A percentile compares a stretch with the other conserved stretches of the same genome.
Conservation (phyloP, 2,113 vertebrate species). For the Bothrops jararaca region DNA sequence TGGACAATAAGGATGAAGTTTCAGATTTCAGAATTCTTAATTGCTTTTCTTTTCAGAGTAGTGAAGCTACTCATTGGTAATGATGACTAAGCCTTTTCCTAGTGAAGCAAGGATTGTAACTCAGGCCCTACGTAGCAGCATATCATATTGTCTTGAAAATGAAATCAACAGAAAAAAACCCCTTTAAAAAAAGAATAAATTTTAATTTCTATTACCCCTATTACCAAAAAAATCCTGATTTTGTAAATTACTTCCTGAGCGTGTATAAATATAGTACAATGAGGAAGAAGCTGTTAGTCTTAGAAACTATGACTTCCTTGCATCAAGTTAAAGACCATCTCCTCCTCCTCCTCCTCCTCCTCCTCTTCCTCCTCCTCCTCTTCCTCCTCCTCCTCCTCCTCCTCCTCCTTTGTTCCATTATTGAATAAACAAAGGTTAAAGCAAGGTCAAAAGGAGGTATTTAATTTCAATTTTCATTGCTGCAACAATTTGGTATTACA, state of each 20-base stretch:
- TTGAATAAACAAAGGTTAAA: conserved; percentile 2
- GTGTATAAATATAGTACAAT: conserved; percentile 22
- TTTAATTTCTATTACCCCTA: conserved; percentile 17
- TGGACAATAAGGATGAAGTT: no score
- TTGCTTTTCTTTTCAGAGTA: no score
- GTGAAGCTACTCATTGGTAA: no score
- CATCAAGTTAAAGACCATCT: no score
- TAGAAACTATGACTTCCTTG: neutral
- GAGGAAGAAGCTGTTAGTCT: conserved; percentile 32
- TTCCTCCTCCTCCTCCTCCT: neutral
- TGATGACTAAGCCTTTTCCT: no score
- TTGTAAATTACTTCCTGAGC: conserved; percentile 18
- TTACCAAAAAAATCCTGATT: neutral
- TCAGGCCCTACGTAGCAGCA: no score
- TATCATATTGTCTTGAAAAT: neutral
- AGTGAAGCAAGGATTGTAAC: no score
- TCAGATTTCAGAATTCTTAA: no score
- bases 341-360: neutral
- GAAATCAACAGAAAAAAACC: neutral
- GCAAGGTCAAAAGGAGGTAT: conserved; percentile 39
- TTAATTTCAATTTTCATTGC: conserved; percentile 24
- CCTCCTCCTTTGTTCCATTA: neutral
- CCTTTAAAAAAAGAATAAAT: neutral
- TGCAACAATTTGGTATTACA: conserved; percentile 11
- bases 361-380: neutral